A percentile compares a stretch with the other conserved stretches of the same genome.
Conservation (phyloP, 2,113 vertebrate genomes). For the Eurypyga helias region DNA sequence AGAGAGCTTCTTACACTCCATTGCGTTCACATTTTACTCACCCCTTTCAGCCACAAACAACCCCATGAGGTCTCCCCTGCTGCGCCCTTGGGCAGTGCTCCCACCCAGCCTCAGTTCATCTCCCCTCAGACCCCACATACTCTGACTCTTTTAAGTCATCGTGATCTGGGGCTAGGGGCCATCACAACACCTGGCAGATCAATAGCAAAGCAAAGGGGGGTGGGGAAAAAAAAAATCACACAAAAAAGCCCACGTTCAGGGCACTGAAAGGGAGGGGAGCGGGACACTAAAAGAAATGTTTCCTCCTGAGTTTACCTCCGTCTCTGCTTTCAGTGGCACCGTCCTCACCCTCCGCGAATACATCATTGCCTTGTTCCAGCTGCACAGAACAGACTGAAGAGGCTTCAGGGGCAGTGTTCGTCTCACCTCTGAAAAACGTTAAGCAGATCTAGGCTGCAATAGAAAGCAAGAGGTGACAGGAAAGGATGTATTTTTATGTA, state of each 20-base stretch:
- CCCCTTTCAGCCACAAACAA: not conserved
- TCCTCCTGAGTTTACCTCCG: not conserved
- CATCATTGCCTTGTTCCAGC: not conserved
- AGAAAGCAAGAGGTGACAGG: not conserved
- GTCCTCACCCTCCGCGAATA: not conserved
- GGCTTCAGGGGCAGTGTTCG: not conserved
- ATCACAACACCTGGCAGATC: not conserved
- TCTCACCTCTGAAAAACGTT: not conserved
- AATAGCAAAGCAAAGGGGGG: not conserved
- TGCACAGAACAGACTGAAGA: not conserved
- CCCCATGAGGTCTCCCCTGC: not conserved
- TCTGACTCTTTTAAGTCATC: not conserved
- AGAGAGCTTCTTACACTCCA: not conserved
- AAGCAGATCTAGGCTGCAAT: not conserved
- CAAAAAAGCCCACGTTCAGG: not conserved
- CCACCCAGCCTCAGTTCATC: not conserved
- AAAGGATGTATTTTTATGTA: not conserved
- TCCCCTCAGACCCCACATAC: not conserved
- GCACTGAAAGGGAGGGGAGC: not conserved
- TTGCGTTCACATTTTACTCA: not conserved
- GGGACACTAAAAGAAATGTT: not conserved
- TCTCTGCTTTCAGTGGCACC: not conserved
- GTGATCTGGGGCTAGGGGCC: not conserved
- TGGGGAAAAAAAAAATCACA: not conserved
- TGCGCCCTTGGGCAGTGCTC: accelerated